Percentiles rank a stretch among this genome's conserved stretches.
These are phyloP conservation scores for Synanthedon tipuliformis DNA, from an alignment of 2,888 invertebrate genomes.

Conservation along the genomic window DNA sequence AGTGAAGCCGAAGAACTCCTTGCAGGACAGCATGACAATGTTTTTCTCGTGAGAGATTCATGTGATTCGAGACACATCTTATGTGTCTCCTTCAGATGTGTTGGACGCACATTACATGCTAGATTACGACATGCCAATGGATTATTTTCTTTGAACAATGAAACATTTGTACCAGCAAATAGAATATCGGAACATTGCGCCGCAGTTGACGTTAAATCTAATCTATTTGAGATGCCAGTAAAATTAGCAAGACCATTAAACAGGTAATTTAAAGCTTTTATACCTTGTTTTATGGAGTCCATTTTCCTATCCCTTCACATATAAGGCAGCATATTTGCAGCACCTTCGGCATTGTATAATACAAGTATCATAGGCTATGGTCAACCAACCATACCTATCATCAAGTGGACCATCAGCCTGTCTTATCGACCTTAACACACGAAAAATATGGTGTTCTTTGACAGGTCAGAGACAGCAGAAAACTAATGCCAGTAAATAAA, in stretches of 20 bases:
- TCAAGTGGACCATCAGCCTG: too few relatives aligned
- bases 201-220: slow-evolving; percentile 57
- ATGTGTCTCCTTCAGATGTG: slow-evolving; percentile 78
- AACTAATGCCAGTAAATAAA: too few relatives aligned
- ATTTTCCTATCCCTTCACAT: too few relatives aligned
- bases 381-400: too few relatives aligned
- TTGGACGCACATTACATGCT: slow-evolving; percentile 77
- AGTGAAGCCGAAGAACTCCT: slow-evolving; percentile 78
- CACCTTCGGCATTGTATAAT: too few relatives aligned
- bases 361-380: too few relatives aligned
- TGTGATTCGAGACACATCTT: slow-evolving; percentile 77
- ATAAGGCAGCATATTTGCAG: too few relatives aligned
- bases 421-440: too few relatives aligned
- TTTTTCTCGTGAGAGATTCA: slow-evolving; percentile 80
- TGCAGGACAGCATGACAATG: slow-evolving; percentile 76
- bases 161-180: slow-evolving; percentile 64
- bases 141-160: slow-evolving; percentile 72
- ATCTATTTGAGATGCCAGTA: slow-evolving; percentile 61
- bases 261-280: slow-evolving; percentile 28
- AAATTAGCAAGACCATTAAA: slow-evolving; percentile 61
- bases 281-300: background rate
- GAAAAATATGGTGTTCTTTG: too few relatives aligned
- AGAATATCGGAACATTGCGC: slow-evolving; percentile 64
- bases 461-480: too few relatives aligned
- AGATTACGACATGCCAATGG: slow-evolving; percentile 80